phyloP scores from a whole-genome alignment of 2,888 invertebrate genomes.

The Penaeus monodon region DNA sequence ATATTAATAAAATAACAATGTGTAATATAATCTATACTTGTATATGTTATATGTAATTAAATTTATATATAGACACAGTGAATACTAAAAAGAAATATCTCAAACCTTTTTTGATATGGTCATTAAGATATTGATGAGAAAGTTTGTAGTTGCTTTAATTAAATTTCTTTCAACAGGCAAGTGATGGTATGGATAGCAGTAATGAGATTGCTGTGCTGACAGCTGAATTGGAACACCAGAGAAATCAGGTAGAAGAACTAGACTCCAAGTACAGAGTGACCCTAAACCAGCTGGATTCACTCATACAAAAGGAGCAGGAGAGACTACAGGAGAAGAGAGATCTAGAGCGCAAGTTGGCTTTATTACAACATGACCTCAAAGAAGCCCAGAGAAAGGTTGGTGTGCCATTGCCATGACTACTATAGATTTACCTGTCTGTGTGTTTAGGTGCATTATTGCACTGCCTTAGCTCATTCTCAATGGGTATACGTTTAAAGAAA shows the following conservation, averaged over 20 bases:
- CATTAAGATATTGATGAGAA: no score
- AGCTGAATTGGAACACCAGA: slow-evolving; percentile 80
- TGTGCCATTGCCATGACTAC: no score
- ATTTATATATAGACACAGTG: background rate
- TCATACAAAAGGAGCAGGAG: slow-evolving; percentile 83
- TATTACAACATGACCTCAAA: slow-evolving; percentile 88
- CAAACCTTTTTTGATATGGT: background rate
- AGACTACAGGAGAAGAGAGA: slow-evolving; percentile 84
- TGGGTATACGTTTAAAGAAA: no score
- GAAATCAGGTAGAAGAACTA: slow-evolving; percentile 79
- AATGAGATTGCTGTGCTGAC: slow-evolving; percentile 59
- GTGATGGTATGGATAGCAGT: slow-evolving; percentile 51
- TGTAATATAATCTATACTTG: no score
- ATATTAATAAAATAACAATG: no score
- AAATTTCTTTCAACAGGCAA: slow-evolving; percentile 37
- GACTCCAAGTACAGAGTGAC: slow-evolving; percentile 82
- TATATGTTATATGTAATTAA: no score
- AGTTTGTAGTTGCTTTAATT: background rate
- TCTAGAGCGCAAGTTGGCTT: slow-evolving; percentile 87
- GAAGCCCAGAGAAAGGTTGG: slow-evolving; percentile 81
- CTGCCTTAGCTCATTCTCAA: no score
- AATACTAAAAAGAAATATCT: no score
- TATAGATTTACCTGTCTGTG: no score
- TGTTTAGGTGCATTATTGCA: background rate
- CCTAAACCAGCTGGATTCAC: slow-evolving; percentile 81